Percentiles rank a stretch among this genome's conserved stretches.
Conservation (phyloP, 2,888 invertebrate genomes). For the Taphrorychus bicolor region DNA sequence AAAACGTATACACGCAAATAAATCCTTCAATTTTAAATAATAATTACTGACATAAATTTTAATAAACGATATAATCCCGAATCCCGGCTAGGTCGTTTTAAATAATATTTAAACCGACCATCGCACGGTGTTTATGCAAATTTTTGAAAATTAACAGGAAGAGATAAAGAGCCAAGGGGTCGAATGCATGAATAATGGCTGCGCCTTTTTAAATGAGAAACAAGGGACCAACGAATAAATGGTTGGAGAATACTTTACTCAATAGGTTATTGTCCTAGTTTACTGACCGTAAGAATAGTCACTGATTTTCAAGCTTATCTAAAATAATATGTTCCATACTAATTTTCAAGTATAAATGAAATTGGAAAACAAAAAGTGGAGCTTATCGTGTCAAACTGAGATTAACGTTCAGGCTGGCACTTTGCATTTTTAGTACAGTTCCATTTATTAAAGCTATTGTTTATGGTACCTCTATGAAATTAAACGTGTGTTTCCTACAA, state of each 20-base stretch:
- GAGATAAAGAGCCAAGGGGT: constrained; percentile 29
- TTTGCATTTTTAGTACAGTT: not conserved
- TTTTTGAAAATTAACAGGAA: constrained; percentile 33
- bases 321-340: not conserved
- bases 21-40: too few species aligned
- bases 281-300: too few species aligned
- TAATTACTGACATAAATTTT: constrained; percentile 19
- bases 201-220: constrained; percentile 7
- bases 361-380: not conserved
- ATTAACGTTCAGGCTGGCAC: not conserved
- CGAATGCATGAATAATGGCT: constrained; percentile 30
- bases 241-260: not conserved
- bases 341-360: not conserved
- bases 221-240: too few species aligned
- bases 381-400: not conserved
- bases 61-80: constrained; percentile 18
- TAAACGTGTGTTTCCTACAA: not conserved
- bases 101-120: constrained; percentile 28
- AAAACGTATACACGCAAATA: too few species aligned
- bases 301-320: too few species aligned
- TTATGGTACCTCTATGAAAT: not conserved
- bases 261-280: too few species aligned
- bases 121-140: constrained; percentile 29
- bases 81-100: constrained; percentile 19
- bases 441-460: not conserved